phyloP scores from a whole-genome alignment of 2,113 vertebrate species.

The Rhodinocichla rosea region DNA sequence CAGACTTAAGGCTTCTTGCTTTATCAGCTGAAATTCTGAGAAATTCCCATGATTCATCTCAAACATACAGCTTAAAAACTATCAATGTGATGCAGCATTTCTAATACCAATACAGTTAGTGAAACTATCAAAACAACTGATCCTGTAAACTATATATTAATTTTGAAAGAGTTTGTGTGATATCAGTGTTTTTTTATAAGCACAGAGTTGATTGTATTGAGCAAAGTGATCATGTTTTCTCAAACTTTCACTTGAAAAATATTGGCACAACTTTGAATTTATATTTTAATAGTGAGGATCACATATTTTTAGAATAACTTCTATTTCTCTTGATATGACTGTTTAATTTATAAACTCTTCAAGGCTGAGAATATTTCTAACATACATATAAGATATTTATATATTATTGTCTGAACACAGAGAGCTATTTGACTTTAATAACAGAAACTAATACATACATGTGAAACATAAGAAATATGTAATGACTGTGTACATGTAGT shows the following conservation, averaged over 20 bases:
- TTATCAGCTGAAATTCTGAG: not conserved
- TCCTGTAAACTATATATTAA: not conserved
- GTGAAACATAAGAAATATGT: not conserved
- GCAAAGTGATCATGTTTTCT: not conserved
- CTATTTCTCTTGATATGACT: not conserved
- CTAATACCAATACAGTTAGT: not conserved
- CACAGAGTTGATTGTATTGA: not conserved
- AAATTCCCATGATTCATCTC: not conserved
- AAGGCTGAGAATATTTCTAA: not conserved
- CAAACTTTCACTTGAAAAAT: not conserved
- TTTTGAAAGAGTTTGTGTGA: not conserved
- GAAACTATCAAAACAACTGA: not conserved
- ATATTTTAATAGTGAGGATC: not conserved
- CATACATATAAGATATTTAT: not conserved
- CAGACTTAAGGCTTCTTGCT: not conserved
- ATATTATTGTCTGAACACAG: not conserved
- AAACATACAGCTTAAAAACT: not conserved
- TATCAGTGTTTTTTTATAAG: not conserved
- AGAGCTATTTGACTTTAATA: not conserved
- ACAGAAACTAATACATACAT: not conserved
- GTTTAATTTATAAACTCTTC: not conserved
- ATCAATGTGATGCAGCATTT: rapidly evolving
- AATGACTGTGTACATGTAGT: not conserved
- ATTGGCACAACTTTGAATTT: not conserved
- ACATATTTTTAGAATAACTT: not conserved